phyloP scores from a whole-genome alignment of 2,113 vertebrate genomes.

The Lasiurus borealis region DNA sequence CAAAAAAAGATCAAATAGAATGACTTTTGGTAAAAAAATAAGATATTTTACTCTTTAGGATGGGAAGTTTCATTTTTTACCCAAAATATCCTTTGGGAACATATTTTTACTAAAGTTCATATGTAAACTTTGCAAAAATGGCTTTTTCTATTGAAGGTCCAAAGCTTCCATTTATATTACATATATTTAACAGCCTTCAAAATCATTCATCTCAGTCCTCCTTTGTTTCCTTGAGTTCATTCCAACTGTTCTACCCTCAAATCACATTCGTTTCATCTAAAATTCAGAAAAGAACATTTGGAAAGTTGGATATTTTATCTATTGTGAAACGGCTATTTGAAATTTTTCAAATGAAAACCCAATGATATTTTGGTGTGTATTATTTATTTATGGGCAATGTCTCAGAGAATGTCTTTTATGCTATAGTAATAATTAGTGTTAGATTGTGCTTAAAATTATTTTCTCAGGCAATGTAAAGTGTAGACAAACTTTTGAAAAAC shows the following conservation, averaged over 20 bases:
- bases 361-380: neutral
- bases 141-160: neutral
- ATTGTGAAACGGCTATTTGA: neutral
- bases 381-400: neutral
- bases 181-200: constrained; percentile 26
- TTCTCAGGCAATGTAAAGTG: neutral
- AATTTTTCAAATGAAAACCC: neutral
- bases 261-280: neutral
- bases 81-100: constrained; percentile 46
- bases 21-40: constrained; percentile 57
- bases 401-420: neutral
- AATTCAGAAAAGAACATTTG: neutral
- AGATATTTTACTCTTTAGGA: constrained; percentile 17
- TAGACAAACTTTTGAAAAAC: constrained; percentile 8
- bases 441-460: neutral
- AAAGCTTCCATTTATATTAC: neutral
- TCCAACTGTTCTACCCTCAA: neutral
- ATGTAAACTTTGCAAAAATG: constrained; percentile 65
- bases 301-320: neutral
- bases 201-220: neutral
- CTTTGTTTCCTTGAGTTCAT: neutral
- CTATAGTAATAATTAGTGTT: neutral
- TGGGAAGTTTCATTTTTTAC: constrained; percentile 54
- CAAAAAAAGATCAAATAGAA: constrained; percentile 16
- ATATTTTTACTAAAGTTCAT: constrained; percentile 2